A percentile compares a stretch with the other conserved stretches of the same genome.
These are phyloP conservation scores for Eriocheir sinensis DNA, from an alignment of 1,140 invertebrate species.

Conservation along the genomic window DNA sequence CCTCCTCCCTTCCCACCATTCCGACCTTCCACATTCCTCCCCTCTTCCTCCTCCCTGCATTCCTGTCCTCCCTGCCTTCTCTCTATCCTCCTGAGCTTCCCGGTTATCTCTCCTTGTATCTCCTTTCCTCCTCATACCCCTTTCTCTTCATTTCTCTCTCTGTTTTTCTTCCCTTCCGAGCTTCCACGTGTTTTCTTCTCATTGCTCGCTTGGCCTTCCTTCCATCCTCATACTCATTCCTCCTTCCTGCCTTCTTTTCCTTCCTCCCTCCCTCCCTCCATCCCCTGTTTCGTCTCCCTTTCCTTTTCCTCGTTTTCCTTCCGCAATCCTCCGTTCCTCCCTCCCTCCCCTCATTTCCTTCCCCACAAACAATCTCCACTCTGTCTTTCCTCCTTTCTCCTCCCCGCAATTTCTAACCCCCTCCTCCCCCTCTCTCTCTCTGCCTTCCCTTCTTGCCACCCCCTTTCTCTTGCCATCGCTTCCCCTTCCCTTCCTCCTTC, in stretches of 20 bases:
- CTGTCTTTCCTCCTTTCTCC: too few species aligned
- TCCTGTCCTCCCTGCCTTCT: background rate
- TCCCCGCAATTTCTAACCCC: too few species aligned
- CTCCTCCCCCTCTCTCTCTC: too few species aligned
- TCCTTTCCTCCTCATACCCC: background rate
- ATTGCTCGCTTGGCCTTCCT: background rate
- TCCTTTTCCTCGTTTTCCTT: too few species aligned
- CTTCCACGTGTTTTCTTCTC: background rate
- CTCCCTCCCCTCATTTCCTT: too few species aligned
- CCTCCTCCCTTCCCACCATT: background rate
- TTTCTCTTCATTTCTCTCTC: background rate
- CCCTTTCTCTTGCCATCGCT: too few species aligned
- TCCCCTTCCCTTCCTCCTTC: too few species aligned
- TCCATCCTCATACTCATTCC: background rate
- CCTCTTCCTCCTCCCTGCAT: background rate
- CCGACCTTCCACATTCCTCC: background rate
- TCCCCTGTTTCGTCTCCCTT: background rate
- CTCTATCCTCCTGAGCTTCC: background rate
- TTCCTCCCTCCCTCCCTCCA: background rate
- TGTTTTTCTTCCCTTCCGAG: background rate
- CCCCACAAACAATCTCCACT: too few species aligned
- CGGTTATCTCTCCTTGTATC: background rate
- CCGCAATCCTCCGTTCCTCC: too few species aligned
- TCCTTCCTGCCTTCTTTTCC: background rate
- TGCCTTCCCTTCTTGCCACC: too few species aligned